A percentile compares a stretch with the other conserved stretches of the same genome.
Conservation (phyloP, 35 echinoderm and acorn worm genomes). For the Patiria miniata region DNA sequence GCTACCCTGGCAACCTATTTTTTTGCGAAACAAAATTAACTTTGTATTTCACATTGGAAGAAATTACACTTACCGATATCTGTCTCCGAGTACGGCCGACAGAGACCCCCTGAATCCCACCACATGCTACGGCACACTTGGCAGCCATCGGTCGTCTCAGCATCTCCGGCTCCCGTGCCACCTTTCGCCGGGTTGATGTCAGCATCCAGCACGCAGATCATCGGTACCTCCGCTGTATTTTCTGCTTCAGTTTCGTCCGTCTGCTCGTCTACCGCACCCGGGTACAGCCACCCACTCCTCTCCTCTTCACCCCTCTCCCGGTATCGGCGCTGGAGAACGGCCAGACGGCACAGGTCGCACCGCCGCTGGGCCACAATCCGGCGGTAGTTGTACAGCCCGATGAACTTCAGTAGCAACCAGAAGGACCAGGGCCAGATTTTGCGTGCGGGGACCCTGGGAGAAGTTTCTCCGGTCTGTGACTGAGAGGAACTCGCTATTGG, state of each 20-base stretch:
- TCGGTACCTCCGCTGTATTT: not conserved
- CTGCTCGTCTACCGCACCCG: not conserved
- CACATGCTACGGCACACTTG: not conserved
- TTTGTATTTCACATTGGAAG: no score
- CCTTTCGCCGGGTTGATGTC: not conserved
- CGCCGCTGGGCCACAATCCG: not conserved
- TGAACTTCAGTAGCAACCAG: slow-evolving; percentile 7
- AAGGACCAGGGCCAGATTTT: not conserved
- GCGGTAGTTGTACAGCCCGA: not conserved
- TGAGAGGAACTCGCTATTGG: no score
- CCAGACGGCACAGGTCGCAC: not conserved
- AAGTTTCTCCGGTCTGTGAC: no score
- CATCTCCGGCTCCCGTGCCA: not conserved
- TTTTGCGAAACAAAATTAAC: no score
- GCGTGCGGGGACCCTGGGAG: not conserved
- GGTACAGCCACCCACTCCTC: not conserved
- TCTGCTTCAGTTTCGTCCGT: not conserved
- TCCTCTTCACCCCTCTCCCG: no score
- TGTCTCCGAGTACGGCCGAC: not conserved
- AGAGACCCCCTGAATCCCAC: not conserved
- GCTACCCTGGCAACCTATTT: no score
- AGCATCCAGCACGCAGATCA: not conserved
- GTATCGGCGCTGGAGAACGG: no score
- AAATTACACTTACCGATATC: slow-evolving; percentile 1
- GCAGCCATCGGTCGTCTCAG: not conserved